Base-by-base conservation (phyloP, 2,888 invertebrate genomes). In the Tuberolachnus salignus region DNA sequence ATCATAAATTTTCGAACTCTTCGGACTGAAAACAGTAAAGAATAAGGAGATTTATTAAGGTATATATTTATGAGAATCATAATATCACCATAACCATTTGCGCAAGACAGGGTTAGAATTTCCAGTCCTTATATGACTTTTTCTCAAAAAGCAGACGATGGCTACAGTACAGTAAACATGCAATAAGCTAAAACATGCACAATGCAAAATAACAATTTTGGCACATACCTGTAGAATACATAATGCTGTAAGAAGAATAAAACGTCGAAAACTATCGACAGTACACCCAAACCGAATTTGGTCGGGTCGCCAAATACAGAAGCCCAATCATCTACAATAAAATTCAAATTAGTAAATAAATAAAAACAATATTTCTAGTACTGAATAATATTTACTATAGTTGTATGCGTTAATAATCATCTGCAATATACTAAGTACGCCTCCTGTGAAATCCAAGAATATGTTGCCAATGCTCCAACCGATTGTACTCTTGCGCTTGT, bases 381-480 rank as follows among this genome's bases (percentile, higher is more conserved):
- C 4, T 34, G 3, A 69, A 26, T 1, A 6, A 72, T 57, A 83
- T 84, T 86, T 87, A 92, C 92, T 90, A 85, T 93, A 94, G 87
- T 98, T 98, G 86, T 94, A 95, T 0, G 96, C 92, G 85, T 96
- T 92, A 1, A 98, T 87, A 83, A 95, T 91, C 98, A 99, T 98
- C 87, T 99, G 99, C 14, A 97, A 87, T 87, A 99, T 92, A 84
- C 97, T 98, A 57, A 98, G 88, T 71, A 89, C 88, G 10, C 99
- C 99, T 80, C 99, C 99, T 16, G 94, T 93, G 86, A 97, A 97
- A 87, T 99, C 99, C 80, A 98, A 88, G 84, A 99, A 89, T 83
- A 99, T 94, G 87, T 98, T 98, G 67, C 97, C 98, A 84, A 99
- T 98, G 84, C 97, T 97, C 98, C 98, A 99, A 61, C 99, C 99